Percentiles rank a stretch among this genome's conserved stretches.
Conservation (phyloP, 2,888 invertebrate genomes). For the Caenorhabditis zanzibari region DNA sequence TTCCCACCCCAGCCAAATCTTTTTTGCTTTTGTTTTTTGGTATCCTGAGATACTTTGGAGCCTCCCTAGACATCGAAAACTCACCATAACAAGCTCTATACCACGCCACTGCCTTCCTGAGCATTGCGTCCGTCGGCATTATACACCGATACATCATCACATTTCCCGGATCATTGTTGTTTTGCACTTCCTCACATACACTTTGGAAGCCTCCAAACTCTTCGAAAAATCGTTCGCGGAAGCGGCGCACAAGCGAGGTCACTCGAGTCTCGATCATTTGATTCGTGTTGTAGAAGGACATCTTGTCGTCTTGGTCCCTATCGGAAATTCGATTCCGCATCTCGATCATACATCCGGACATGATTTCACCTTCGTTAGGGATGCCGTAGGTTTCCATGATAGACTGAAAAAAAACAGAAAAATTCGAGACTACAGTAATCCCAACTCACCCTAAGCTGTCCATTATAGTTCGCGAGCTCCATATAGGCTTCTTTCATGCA, state of each 20-base stretch:
- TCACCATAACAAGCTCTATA: conserved; percentile 74
- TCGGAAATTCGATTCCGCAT: conserved; percentile 79
- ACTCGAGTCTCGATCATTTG: conserved; percentile 79
- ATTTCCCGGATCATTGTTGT: conserved; percentile 15
- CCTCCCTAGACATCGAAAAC: neutral
- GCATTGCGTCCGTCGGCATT: conserved; percentile 50
- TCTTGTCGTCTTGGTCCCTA: conserved; percentile 78
- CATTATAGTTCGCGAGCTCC: conserved; percentile 68
- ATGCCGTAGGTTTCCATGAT: conserved; percentile 80
- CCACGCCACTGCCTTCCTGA: conserved; percentile 74
- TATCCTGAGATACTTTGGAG: no score
- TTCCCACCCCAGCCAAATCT: no score
- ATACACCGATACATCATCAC: conserved; percentile 54
- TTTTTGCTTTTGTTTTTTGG: no score
- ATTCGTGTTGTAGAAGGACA: conserved; percentile 79
- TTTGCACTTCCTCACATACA: neutral
- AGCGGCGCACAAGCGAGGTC: conserved; percentile 34
- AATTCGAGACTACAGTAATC: conserved; percentile 29
- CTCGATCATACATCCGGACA: conserved; percentile 76
- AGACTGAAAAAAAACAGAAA: conserved; percentile 47
- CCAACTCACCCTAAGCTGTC: conserved; percentile 64
- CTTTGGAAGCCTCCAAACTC: conserved; percentile 39
- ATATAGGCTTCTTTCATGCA: conserved; percentile 49
- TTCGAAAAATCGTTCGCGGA: conserved; percentile 63
- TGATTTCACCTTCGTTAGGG: conserved; percentile 78